These are phyloP conservation scores for Onthophagus taurus DNA, from an alignment of 1,140 invertebrate genomes.

Conservation along the genomic window DNA sequence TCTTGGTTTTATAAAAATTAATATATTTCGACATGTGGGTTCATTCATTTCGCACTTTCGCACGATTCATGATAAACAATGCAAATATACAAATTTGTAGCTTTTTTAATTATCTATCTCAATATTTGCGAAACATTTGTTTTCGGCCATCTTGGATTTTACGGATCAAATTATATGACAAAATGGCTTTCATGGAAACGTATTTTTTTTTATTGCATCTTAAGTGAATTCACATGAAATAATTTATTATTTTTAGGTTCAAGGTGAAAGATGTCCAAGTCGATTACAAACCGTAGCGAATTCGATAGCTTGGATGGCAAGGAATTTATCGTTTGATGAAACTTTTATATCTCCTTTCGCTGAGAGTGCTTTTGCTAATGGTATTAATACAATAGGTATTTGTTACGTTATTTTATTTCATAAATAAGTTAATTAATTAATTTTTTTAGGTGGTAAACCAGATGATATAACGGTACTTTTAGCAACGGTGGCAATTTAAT, in stretches of 20 bases:
- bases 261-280: slow-evolving; percentile 60
- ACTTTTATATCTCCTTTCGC: slow-evolving; percentile 95
- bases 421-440: no score
- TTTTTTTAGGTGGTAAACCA: slow-evolving; percentile 82
- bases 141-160: no score
- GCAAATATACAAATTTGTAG: no score
- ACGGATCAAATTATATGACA: no score
- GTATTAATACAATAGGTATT: slow-evolving; percentile 84
- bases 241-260: slow-evolving; percentile 36
- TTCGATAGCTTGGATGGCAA: slow-evolving; percentile 88
- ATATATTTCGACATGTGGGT: no score
- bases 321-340: slow-evolving; percentile 85
- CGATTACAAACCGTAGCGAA: slow-evolving; percentile 85
- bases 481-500: slow-evolving; percentile 65
- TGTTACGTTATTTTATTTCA: slow-evolving; percentile 14
- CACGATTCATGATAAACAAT: no score
- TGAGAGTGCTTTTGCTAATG: slow-evolving; percentile 80
- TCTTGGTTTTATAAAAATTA: no score
- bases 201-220: no score
- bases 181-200: no score
- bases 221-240: slow-evolving; percentile 23
- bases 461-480: slow-evolving; percentile 96
- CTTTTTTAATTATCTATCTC: no score
- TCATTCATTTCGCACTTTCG: no score
- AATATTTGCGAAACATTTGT: no score